These are phyloP conservation scores for Tokudaia muenninki DNA, from an alignment of 2,797 vertebrate genomes.

Conservation along the genomic window DNA sequence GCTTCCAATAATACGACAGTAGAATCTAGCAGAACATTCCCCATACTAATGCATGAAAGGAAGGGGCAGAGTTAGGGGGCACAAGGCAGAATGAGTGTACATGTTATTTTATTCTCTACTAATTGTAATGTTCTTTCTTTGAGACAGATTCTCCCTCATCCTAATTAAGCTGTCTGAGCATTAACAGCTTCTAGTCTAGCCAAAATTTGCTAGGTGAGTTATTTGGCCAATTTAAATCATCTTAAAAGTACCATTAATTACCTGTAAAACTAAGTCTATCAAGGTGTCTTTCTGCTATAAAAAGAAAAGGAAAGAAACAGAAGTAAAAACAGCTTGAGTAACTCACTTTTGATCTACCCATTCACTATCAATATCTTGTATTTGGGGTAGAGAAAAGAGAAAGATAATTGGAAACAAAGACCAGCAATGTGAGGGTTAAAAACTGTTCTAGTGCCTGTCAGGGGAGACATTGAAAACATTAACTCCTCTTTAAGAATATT, in stretches of 20 bases:
- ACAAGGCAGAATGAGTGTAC: background rate
- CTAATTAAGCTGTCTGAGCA: background rate
- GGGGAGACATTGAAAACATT: constrained; percentile 61
- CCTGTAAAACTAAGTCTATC: constrained; percentile 20
- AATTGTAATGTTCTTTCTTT: background rate
- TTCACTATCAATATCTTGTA: background rate
- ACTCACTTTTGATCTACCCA: background rate
- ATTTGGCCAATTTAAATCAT: constrained; percentile 42
- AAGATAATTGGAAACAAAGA: constrained; percentile 43
- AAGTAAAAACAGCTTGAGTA: background rate
- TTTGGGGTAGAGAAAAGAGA: background rate
- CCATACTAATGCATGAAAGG: background rate
- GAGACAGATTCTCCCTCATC: background rate
- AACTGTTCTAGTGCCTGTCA: constrained; percentile 53
- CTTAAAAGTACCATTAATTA: constrained; percentile 43
- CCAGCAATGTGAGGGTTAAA: constrained; percentile 33
- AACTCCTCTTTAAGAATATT: constrained; percentile 65
- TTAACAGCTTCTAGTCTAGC: background rate
- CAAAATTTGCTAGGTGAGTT: constrained; percentile 57
- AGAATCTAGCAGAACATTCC: background rate
- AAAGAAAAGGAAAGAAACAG: constrained; percentile 13
- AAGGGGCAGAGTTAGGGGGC: background rate
- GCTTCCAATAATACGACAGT: background rate
- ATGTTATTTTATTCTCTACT: constrained; percentile 13
- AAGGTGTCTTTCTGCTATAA: constrained; percentile 26